phyloP scores from a whole-genome alignment of 2,797 vertebrate species.

The Pitangus sulphuratus region DNA sequence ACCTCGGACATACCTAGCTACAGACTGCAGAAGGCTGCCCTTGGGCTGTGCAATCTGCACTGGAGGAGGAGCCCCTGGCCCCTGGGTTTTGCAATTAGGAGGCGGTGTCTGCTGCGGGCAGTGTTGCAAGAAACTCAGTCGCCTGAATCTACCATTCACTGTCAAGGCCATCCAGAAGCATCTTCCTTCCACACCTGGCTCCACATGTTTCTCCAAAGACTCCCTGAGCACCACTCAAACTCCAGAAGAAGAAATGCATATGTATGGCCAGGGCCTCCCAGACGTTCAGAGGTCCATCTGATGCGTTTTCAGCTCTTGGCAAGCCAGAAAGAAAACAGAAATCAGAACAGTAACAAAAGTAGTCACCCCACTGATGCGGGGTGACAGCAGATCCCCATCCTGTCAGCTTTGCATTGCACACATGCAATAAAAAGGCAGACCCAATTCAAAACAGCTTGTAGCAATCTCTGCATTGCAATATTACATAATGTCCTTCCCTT shows the following conservation, averaged over 20 bases:
- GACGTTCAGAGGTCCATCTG: neutral
- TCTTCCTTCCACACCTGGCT: neutral
- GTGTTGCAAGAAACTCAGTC: neutral
- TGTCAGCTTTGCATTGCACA: neutral
- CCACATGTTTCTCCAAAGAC: neutral
- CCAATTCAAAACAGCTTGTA: neutral
- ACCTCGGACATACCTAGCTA: neutral
- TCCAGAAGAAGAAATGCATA: neutral
- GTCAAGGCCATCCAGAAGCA: neutral
- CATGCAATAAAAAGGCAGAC: neutral
- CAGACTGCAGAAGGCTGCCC: neutral
- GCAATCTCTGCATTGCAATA: neutral
- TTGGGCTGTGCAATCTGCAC: rapidly evolving
- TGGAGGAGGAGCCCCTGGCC: neutral
- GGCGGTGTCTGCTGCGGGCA: neutral
- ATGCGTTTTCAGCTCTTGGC: neutral
- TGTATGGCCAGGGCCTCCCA: neutral
- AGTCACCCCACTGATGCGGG: neutral
- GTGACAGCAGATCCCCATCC: neutral
- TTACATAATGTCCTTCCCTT: constrained; percentile 15
- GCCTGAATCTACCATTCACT: neutral
- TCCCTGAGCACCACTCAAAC: neutral
- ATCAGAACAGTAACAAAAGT: neutral
- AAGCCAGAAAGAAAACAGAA: neutral
- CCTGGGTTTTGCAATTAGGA: neutral